A percentile compares a stretch with the other conserved stretches of the same genome.
Evolutionary conservation across 1,140 invertebrate genomes (phyloP).

Genomic region (Pygmarrhopalites habei): DNA sequence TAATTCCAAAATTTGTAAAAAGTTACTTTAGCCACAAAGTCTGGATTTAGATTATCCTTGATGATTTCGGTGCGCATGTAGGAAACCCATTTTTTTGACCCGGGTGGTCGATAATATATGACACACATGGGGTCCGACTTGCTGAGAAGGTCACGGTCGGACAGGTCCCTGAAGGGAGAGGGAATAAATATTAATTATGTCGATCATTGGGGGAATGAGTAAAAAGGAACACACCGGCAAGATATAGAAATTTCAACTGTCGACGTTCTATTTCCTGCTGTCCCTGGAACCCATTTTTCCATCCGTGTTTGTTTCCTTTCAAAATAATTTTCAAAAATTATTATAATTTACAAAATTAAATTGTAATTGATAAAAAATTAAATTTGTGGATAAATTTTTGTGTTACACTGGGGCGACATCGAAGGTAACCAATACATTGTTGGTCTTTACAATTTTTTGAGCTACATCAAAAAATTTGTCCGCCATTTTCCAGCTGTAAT

Average conservation of each 20-base stretch:
- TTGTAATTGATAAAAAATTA: too few relatives aligned
- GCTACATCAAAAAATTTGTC: too few relatives aligned
- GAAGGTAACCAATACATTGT: too few relatives aligned
- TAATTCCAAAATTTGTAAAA: too few relatives aligned
- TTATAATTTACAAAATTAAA: too few relatives aligned
- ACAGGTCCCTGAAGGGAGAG: slow-evolving; percentile 50
- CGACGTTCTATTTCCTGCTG: neutral
- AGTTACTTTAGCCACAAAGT: slow-evolving; percentile 38
- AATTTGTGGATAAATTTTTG: too few relatives aligned
- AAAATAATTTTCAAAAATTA: too few relatives aligned
- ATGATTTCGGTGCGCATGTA: slow-evolving; percentile 53
- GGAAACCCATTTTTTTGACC: slow-evolving; percentile 48
- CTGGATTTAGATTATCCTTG: slow-evolving; percentile 46
- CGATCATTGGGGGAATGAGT: neutral
- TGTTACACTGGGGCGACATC: too few relatives aligned
- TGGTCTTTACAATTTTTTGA: too few relatives aligned
- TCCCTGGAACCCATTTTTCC: neutral
- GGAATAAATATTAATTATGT: too few relatives aligned
- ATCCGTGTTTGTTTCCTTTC: too few relatives aligned
- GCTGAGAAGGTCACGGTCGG: slow-evolving; percentile 53
- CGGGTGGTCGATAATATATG: slow-evolving; percentile 48
- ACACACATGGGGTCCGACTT: slow-evolving; percentile 58
- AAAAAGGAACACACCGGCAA: neutral
- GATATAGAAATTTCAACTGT: neutral
- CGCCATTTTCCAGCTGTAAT: too few relatives aligned